These are phyloP conservation scores for Trididemnum nubilum DNA, from an alignment of 23 tunicate genomes.

Conservation along the genomic window DNA sequence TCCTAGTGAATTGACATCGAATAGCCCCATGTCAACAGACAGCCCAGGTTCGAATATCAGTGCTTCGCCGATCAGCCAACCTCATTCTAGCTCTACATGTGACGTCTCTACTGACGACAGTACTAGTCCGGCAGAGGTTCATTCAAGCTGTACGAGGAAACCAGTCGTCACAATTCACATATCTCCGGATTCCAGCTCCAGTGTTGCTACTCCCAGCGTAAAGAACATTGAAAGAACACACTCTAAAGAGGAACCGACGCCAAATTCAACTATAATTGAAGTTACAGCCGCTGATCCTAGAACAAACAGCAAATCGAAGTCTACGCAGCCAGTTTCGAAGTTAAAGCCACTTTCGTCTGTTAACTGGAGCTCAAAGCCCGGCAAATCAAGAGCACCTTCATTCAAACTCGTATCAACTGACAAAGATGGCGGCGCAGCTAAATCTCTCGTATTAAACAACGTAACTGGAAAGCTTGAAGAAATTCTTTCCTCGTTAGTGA, in stretches of 20 bases:
- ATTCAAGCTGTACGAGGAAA: neutral
- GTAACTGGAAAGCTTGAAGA: conserved; percentile 75
- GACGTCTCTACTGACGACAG: neutral
- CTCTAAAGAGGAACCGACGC: neutral
- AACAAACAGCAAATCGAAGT: neutral
- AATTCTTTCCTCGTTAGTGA: conserved; percentile 47
- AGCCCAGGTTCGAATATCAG: neutral
- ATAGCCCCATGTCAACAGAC: neutral
- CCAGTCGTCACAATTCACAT: neutral
- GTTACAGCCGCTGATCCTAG: neutral
- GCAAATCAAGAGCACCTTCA: conserved; percentile 33
- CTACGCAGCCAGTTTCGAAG: neutral
- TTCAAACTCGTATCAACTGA: conserved; percentile 52
- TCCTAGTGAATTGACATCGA: neutral
- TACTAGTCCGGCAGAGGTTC: neutral
- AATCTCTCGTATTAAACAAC: conserved; percentile 64
- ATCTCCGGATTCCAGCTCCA: neutral
- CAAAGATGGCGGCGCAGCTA: conserved; percentile 47
- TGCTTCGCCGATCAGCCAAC: neutral
- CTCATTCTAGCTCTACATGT: neutral
- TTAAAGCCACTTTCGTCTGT: neutral
- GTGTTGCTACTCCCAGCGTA: neutral
- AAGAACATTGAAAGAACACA: neutral
- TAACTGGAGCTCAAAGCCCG: neutral
- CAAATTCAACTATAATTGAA: no score